Percentiles rank a stretch among this genome's conserved stretches.
Conservation (phyloP, 2,797 vertebrate species). For the Tapera naevia region DNA sequence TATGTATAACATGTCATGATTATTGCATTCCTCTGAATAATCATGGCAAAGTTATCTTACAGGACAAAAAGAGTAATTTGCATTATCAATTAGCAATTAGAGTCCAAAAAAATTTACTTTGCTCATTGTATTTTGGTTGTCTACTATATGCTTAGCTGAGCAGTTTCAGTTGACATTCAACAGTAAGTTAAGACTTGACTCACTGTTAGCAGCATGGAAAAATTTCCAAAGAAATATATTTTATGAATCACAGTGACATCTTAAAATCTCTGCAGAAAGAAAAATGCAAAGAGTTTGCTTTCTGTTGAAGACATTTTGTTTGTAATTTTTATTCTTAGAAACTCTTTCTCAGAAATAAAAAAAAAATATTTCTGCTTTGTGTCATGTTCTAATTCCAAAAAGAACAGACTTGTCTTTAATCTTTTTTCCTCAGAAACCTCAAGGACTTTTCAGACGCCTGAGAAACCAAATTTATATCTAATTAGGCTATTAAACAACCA, state of each 20-base stretch:
- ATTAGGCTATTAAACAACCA: conserved; percentile 62
- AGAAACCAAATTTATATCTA: conserved; percentile 62
- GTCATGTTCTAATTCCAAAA: neutral
- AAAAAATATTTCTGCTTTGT: neutral
- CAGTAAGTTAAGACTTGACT: neutral
- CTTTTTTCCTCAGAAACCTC: conserved; percentile 22
- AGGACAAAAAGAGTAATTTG: neutral
- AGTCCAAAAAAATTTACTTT: neutral
- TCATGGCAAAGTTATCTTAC: neutral
- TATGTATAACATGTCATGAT: neutral
- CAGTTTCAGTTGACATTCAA: neutral
- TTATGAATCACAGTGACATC: neutral
- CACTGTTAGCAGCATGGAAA: neutral
- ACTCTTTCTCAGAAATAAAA: neutral
- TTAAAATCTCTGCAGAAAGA: neutral
- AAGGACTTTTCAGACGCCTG: conserved; percentile 66
- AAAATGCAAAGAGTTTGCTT: neutral
- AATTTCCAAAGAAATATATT: neutral
- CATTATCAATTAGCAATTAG: neutral
- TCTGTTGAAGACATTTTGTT: neutral
- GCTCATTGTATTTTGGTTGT: neutral
- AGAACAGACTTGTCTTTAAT: neutral
- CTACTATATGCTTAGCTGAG: neutral
- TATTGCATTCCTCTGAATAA: neutral
- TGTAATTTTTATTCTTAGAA: neutral